Evolutionary conservation across 2,113 vertebrate genomes (phyloP).

Genomic region (Psephotus haematonotus): DNA sequence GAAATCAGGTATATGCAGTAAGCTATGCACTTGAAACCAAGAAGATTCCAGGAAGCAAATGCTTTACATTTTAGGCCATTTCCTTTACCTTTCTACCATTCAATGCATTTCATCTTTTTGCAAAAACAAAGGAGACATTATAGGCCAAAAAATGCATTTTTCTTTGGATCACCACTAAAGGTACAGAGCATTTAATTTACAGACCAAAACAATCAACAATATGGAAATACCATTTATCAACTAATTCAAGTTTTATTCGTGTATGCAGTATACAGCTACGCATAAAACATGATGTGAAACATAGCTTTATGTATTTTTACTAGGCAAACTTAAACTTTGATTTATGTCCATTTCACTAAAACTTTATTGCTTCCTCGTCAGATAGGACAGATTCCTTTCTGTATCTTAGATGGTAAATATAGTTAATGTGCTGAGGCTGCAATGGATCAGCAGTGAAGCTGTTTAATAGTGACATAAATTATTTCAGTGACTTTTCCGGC

Average conservation of each 20-base stretch:
- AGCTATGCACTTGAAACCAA: neutral
- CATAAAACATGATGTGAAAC: conserved; percentile 58
- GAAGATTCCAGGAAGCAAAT: neutral
- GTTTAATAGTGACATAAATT: conserved; percentile 73
- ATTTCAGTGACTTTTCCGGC: conserved; percentile 67
- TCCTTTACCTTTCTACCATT: neutral
- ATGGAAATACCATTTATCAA: conserved; percentile 45
- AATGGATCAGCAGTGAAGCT: conserved; percentile 54
- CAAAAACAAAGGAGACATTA: neutral
- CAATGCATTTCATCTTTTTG: neutral
- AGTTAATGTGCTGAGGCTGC: conserved; percentile 71
- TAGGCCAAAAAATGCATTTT: neutral
- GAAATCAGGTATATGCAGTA: neutral
- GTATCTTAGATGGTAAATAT: conserved; percentile 71
- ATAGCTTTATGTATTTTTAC: conserved; percentile 62
- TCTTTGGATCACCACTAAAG: neutral
- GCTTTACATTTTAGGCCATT: neutral
- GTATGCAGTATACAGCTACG: conserved; percentile 62
- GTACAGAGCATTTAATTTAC: conserved; percentile 11
- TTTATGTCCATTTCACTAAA: conserved; percentile 73
- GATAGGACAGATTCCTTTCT: conserved; percentile 71
- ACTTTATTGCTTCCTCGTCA: conserved; percentile 72
- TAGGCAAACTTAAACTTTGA: conserved; percentile 69
- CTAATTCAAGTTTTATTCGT: conserved; percentile 63
- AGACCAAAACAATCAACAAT: conserved; percentile 35